Conservation (phyloP, 2,797 vertebrate genomes). For the Tragelaphus oryx region DNA sequence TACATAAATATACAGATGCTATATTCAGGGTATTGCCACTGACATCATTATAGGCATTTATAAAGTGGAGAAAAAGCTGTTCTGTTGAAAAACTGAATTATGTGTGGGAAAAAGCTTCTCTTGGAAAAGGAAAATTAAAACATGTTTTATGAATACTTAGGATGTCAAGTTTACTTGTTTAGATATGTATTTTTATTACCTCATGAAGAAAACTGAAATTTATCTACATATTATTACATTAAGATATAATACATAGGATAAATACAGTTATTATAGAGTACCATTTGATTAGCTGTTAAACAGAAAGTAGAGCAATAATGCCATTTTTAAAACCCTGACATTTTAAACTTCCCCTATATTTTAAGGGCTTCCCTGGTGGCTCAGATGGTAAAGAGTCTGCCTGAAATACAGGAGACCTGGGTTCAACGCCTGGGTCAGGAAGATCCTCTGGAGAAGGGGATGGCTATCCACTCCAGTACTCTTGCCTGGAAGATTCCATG, state of each 20-base stretch:
- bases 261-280: background rate
- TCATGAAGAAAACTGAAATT: constrained; percentile 38
- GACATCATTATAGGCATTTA: background rate
- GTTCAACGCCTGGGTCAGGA: background rate
- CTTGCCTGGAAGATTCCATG: background rate
- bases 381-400: background rate
- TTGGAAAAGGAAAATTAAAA: constrained; percentile 43
- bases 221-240: constrained; percentile 42
- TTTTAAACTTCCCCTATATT: background rate
- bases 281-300: background rate
- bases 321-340: background rate
- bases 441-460: background rate
- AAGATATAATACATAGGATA: background rate
- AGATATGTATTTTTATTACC: constrained; percentile 33
- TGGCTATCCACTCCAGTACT: background rate
- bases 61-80: background rate
- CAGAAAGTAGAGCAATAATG: rapidly evolving
- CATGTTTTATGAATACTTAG: constrained; percentile 47
- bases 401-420: background rate
- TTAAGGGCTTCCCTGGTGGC: background rate
- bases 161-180: background rate
- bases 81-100: background rate
- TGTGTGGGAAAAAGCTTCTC: background rate
- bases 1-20: background rate
- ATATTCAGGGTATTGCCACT: background rate